Percentiles rank a stretch among this genome's conserved stretches.
Evolutionary conservation across 2,888 invertebrate species (phyloP).

Genomic region (Agrilus cyanescens): DNA sequence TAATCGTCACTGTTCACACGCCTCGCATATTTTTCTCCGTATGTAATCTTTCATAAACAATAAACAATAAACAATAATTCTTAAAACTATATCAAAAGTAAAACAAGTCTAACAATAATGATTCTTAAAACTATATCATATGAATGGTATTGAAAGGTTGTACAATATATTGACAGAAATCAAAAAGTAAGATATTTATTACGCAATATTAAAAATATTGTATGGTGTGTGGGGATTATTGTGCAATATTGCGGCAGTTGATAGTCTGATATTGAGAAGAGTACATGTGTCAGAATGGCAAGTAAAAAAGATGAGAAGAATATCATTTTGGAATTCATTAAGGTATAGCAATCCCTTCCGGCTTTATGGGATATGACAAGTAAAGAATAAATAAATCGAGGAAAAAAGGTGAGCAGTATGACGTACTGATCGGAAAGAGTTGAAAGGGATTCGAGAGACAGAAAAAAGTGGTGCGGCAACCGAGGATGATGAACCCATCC

Average conservation of each 20-base stretch:
- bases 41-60: no score
- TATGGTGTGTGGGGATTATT: conserved; percentile 4
- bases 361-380: conserved; percentile 17
- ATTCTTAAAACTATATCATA: no score
- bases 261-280: background rate
- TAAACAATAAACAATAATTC: no score
- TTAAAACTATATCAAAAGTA: no score
- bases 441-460: conserved; percentile 1
- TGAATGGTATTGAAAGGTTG: conserved; percentile 6
- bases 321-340: conserved; percentile 17
- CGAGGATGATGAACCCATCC: conserved; percentile 3
- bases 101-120: no score
- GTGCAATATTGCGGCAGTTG: conserved; percentile 2
- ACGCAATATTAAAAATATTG: background rate
- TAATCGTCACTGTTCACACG: no score
- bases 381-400: conserved; percentile 16
- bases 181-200: no score
- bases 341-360: conserved; percentile 15
- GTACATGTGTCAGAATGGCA: background rate
- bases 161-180: conserved; percentile 3
- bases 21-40: no score
- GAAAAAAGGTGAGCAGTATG: conserved; percentile 14
- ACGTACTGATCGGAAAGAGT: conserved; percentile 9
- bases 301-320: conserved; percentile 6
- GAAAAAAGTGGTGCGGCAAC: conserved; percentile 4